Evolutionary conservation across 2,113 vertebrate genomes (phyloP), one percentile per base, ranked within the genome.

Genomic region (Gobio gobio): DNA sequence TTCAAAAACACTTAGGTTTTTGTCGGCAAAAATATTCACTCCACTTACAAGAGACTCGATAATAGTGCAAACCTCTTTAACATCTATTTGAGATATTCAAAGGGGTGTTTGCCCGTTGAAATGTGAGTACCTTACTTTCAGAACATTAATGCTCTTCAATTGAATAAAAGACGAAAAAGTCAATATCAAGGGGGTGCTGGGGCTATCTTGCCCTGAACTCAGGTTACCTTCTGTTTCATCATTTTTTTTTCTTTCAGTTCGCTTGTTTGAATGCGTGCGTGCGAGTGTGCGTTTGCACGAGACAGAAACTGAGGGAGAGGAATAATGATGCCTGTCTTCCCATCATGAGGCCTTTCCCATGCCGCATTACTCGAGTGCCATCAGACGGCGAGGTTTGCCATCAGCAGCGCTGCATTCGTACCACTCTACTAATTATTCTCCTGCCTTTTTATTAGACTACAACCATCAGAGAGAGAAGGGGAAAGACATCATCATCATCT

Each of bases 181-280:
- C 78, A 85, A 85, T 89, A 86, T 81, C 29, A 77, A 80, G 16
- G 68, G 83, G 87, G 81, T 75, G 72, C 59, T 3, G 72, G 78
- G 77, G 20, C 78, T 83, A 70, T 76, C 72, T 66, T 82, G 24
- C 58, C 78, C 73, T 29, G 73, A 80, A 56, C 87, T 85, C 47
- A 29, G 56, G 54, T 92, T 91, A 89, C 91, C 78, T 86, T 49
- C 14, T 73, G 88, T 92, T 92, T 91, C 91, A 90, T 92, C 90
- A 92, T 82, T 85, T 86, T 83, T 82, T 86, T 84, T 78, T 80
- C 85, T n/a, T 43, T 56, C 68, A 72, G 76, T 86, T 87, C 63
- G 29, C 74, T 84, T 78, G 75, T 85, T 76, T 88, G 73, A 85
- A 87, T 88, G 43, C 33, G 51, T 26, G 51, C 18, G 82, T 54